A percentile compares a stretch with the other conserved stretches of the same genome.
phyloP scores from a whole-genome alignment of 2,888 invertebrate species.

The Tethea ocularis region DNA sequence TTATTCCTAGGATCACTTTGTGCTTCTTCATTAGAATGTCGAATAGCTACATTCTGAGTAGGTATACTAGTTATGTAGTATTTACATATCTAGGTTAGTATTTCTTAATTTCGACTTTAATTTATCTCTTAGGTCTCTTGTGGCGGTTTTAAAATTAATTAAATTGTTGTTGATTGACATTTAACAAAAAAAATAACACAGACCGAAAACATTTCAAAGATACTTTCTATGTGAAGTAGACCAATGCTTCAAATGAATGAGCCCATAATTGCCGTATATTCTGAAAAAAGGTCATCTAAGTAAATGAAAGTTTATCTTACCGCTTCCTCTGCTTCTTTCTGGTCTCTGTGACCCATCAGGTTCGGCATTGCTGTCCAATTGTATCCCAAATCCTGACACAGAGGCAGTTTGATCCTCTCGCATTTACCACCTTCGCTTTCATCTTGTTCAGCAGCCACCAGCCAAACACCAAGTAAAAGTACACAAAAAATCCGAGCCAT shows the following conservation, averaged over 20 bases:
- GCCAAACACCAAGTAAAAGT: constrained; percentile 55
- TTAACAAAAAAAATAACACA: no score
- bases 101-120: no score
- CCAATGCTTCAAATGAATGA: background rate
- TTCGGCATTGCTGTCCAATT: constrained; percentile 95
- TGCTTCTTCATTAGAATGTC: background rate
- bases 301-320: constrained; percentile 72
- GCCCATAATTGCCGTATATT: no score
- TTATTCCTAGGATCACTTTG: background rate
- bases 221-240: background rate
- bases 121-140: no score
- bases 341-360: constrained; percentile 91
- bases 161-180: no score
- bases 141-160: no score
- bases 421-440: constrained; percentile 85
- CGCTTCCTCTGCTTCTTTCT: constrained; percentile 91
- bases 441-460: constrained; percentile 73
- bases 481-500: constrained; percentile 74
- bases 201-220: background rate
- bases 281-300: background rate
- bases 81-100: no score
- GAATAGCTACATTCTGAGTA: background rate
- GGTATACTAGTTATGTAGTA: no score
- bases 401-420: constrained; percentile 90
- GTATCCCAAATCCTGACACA: constrained; percentile 93